Percentiles rank a stretch among this genome's conserved stretches.
These are phyloP conservation scores for Zosterops lateralis DNA, from an alignment of 2,113 vertebrate genomes.

Conservation along the genomic window DNA sequence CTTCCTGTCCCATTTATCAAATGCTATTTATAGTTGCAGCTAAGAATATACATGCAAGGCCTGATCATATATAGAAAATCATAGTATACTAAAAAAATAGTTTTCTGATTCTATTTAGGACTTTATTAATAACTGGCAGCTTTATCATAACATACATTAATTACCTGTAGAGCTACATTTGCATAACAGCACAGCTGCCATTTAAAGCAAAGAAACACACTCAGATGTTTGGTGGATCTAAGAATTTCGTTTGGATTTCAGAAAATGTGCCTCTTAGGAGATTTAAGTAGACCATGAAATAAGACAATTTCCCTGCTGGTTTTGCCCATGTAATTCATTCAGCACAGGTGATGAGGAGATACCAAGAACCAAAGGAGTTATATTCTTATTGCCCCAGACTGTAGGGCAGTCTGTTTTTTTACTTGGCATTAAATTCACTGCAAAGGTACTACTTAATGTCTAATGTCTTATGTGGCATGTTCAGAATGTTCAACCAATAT, in stretches of 20 bases:
- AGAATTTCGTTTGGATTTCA: neutral
- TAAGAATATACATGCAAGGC: neutral
- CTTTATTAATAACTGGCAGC: neutral
- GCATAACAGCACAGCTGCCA: neutral
- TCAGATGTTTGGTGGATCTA: neutral
- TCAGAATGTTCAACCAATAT: neutral
- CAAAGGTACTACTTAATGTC: neutral
- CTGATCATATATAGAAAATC: neutral
- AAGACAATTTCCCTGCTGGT: neutral
- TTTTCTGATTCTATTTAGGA: neutral
- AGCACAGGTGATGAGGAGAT: neutral
- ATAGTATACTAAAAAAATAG: neutral
- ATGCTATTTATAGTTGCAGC: neutral
- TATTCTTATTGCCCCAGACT: neutral
- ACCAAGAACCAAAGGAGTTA: neutral
- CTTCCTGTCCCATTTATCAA: neutral
- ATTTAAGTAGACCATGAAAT: constrained; percentile 7
- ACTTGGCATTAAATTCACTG: neutral
- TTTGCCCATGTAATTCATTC: neutral
- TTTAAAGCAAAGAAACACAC: neutral
- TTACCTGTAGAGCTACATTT: neutral
- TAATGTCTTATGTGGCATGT: too few species aligned
- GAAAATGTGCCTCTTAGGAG: neutral
- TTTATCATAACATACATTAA: neutral
- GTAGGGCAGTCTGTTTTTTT: neutral